Percentiles rank a stretch among this genome's conserved stretches.
Conservation (phyloP, 2,797 vertebrate genomes). For the Okamejei kenojei region DNA sequence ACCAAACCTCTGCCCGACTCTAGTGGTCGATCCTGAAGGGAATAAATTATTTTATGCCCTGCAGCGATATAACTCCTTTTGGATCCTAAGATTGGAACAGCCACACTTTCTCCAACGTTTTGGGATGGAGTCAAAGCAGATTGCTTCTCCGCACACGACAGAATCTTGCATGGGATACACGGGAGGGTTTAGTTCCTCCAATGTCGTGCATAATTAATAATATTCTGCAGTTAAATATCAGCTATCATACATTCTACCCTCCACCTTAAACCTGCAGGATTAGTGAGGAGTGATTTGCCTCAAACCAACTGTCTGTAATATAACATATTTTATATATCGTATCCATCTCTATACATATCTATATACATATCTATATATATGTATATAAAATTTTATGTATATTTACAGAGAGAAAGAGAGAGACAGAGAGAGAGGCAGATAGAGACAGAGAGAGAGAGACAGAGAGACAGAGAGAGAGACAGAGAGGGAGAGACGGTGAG, state of each 20-base stretch:
- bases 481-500: too few species aligned
- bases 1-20: background rate
- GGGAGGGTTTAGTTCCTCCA: background rate
- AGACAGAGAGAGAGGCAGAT: too few species aligned
- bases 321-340: too few species aligned
- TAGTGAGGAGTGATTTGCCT: background rate
- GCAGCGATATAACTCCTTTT: background rate
- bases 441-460: too few species aligned
- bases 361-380: too few species aligned
- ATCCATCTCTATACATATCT: too few species aligned
- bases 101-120: background rate
- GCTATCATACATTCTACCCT: background rate
- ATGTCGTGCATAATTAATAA: background rate
- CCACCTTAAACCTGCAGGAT: background rate
- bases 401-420: too few species aligned
- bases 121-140: background rate
- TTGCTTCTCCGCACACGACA: background rate
- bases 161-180: background rate
- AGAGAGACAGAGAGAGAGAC: too few species aligned
- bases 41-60: conserved; percentile 17
- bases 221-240: background rate
- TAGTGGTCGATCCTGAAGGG: background rate
- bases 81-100: background rate
- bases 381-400: too few species aligned
- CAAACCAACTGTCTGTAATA: background rate